These are phyloP conservation scores for Apis cerana DNA, from an alignment of 1,140 invertebrate genomes.

Conservation along the genomic window DNA sequence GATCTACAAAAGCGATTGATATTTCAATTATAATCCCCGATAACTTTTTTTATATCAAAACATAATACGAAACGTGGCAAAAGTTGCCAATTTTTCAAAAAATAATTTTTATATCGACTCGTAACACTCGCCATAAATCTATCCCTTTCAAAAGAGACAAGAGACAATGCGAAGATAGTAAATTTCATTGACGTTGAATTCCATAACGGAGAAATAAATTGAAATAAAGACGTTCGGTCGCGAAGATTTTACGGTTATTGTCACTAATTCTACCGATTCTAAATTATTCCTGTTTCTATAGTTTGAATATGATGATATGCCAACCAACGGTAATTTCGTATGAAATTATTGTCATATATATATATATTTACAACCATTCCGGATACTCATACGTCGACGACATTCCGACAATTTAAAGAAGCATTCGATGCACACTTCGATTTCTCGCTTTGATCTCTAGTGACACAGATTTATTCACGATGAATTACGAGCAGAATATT, in stretches of 20 bases:
- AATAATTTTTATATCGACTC: not conserved
- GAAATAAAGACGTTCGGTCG: conserved; percentile 7
- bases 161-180: not conserved
- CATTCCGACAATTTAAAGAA: conserved; percentile 24
- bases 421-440: conserved; percentile 6
- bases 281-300: not conserved
- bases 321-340: not conserved
- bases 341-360: conserved; percentile 21
- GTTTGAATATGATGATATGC: not conserved
- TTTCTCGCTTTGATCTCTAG: conserved; percentile 44
- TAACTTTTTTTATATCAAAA: not conserved
- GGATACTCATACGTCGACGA: not conserved
- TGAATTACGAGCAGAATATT: conserved; percentile 36
- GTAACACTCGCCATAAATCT: not conserved
- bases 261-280: not conserved
- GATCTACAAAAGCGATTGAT: too few species aligned
- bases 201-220: not conserved
- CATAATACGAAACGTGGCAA: not conserved
- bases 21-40: too few species aligned
- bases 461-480: conserved; percentile 42
- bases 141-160: too few species aligned
- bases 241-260: not conserved
- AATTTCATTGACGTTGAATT: not conserved
- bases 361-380: conserved; percentile 17
- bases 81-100: not conserved